phyloP scores from a whole-genome alignment of 2,797 vertebrate genomes.

The Gymnoscopelus braueri region DNA sequence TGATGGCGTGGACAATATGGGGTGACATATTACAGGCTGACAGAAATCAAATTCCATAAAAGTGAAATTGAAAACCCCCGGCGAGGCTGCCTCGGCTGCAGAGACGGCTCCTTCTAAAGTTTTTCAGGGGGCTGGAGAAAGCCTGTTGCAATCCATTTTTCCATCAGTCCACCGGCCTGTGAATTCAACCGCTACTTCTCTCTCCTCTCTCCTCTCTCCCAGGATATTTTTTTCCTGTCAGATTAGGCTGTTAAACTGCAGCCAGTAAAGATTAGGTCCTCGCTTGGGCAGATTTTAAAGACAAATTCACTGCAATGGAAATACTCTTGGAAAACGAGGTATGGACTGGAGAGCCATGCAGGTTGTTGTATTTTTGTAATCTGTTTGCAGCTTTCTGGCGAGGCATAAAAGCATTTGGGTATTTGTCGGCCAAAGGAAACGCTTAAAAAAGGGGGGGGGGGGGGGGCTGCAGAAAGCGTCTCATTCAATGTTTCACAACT shows the following conservation, averaged over 20 bases:
- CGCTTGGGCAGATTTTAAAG: slow-evolving; percentile 12
- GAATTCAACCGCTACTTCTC: slow-evolving; percentile 38
- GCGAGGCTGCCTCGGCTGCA: slow-evolving; percentile 74
- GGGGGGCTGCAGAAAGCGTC: too few relatives aligned
- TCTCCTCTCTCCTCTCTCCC: slow-evolving; percentile 44
- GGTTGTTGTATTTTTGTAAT: neutral
- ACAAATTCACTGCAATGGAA: neutral
- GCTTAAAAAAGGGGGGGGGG: too few relatives aligned
- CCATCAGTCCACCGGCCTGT: slow-evolving; percentile 21
- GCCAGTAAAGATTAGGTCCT: slow-evolving; percentile 32
- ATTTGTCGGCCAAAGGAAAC: too few relatives aligned
- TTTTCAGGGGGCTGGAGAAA: slow-evolving; percentile 68
- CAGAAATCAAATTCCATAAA: slow-evolving; percentile 88
- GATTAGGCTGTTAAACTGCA: slow-evolving; percentile 29
- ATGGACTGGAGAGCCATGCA: neutral
- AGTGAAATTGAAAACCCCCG: slow-evolving; percentile 83
- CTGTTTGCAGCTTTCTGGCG: slow-evolving; percentile 3
- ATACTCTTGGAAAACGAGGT: neutral
- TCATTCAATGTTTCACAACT: too few relatives aligned
- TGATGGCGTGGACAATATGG: slow-evolving; percentile 82
- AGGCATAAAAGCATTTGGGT: neutral
- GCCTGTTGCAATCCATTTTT: slow-evolving; percentile 68
- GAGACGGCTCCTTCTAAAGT: slow-evolving; percentile 78
- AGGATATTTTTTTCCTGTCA: slow-evolving; percentile 28
- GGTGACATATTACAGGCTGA: slow-evolving; percentile 83